Conservation (phyloP, 1,140 invertebrate genomes). For the Hetaerina americana region DNA sequence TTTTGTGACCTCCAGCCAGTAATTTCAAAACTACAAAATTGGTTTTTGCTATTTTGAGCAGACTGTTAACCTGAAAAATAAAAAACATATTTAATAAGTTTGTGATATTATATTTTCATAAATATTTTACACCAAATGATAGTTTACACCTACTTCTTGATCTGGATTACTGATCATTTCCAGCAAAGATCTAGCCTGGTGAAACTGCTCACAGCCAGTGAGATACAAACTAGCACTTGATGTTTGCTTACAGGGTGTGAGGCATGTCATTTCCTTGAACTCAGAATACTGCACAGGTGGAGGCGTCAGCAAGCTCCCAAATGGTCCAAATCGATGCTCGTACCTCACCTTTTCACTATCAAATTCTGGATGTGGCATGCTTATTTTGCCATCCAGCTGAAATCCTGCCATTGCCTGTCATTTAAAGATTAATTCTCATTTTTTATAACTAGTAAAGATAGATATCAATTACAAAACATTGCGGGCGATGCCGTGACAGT, state of each 20-base stretch:
- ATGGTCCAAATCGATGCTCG: slow-evolving; percentile 84
- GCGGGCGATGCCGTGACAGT: too few species aligned
- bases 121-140: too few species aligned
- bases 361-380: slow-evolving; percentile 71
- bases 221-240: slow-evolving; percentile 49
- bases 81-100: slow-evolving; percentile 10
- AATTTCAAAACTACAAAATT: slow-evolving; percentile 92
- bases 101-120: background rate
- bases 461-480: too few species aligned
- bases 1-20: slow-evolving; percentile 78
- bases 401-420: slow-evolving; percentile 64
- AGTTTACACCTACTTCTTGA: slow-evolving; percentile 52
- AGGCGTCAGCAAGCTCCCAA: slow-evolving; percentile 72
- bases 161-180: slow-evolving; percentile 64
- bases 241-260: slow-evolving; percentile 22
- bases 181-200: slow-evolving; percentile 71
- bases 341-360: slow-evolving; percentile 89
- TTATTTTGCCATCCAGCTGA: slow-evolving; percentile 51
- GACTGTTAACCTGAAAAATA: slow-evolving; percentile 56
- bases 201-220: slow-evolving; percentile 78
- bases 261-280: slow-evolving; percentile 51
- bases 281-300: slow-evolving; percentile 80
- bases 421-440: too few species aligned
- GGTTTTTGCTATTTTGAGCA: slow-evolving; percentile 81
- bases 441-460: too few species aligned